Percentiles rank a stretch among this genome's conserved stretches.
Evolutionary conservation across 2,888 invertebrate species (phyloP).

Genomic region (Eilema caniola): DNA sequence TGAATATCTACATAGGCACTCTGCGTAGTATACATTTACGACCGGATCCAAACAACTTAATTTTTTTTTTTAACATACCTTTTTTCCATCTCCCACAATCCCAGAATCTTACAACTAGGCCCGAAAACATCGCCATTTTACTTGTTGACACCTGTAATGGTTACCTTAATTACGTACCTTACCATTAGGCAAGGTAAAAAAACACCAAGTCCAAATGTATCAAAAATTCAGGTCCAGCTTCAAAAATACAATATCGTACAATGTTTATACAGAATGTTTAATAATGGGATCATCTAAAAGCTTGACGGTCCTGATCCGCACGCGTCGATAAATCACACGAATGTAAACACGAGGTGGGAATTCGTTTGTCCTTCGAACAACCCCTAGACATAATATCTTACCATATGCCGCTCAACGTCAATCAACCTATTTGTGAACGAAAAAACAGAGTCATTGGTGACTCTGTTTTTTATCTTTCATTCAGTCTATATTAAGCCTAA

Average conservation of each 20-base stretch:
- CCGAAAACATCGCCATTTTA: too few species aligned
- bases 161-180: too few species aligned
- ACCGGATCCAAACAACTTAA: too few species aligned
- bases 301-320: conserved; percentile 71
- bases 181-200: not conserved
- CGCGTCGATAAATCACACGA: conserved; percentile 80
- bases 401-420: conserved; percentile 52
- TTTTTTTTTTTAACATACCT: too few species aligned
- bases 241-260: conserved; percentile 46
- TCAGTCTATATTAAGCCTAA: conserved; percentile 22
- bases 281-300: conserved; percentile 69
- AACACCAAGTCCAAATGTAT: conserved; percentile 28
- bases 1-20: too few species aligned
- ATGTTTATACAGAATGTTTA: conserved; percentile 58
- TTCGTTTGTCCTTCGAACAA: conserved; percentile 44
- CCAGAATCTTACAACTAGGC: too few species aligned
- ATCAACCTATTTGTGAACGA: conserved; percentile 54
- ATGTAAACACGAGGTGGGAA: conserved; percentile 70
- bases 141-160: too few species aligned
- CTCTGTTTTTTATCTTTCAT: conserved; percentile 23
- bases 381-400: conserved; percentile 46
- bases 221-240: conserved; percentile 29
- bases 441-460: too few species aligned
- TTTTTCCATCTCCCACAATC: too few species aligned
- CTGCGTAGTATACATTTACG: too few species aligned